Evolutionary conservation across 2,797 vertebrate species (phyloP).

Genomic region (Falco berigora): DNA sequence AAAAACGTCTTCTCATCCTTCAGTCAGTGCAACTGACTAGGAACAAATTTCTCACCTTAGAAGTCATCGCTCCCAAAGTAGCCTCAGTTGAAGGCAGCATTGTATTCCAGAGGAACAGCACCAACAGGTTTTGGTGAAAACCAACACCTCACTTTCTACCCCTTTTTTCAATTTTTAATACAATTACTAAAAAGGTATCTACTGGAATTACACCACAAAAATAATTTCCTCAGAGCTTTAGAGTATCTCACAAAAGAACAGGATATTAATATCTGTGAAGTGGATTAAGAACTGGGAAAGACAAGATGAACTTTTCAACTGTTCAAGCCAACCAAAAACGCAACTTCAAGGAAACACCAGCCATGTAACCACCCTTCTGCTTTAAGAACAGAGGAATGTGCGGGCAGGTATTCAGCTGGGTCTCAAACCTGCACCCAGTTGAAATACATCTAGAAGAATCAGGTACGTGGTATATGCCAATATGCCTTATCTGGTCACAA

Average conservation of each 20-base stretch:
- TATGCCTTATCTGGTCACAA: not conserved
- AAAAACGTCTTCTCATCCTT: not conserved
- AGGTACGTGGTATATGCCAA: rapidly evolving
- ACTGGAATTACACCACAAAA: not conserved
- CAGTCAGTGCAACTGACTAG: not conserved
- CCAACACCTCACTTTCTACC: not conserved
- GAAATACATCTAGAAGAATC: not conserved
- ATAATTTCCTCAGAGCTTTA: not conserved
- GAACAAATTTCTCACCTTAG: conserved; percentile 26
- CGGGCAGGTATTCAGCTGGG: rapidly evolving
- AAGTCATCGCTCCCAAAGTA: not conserved
- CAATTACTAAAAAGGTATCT: not conserved
- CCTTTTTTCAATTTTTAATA: not conserved
- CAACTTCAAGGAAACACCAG: not conserved
- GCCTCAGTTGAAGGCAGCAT: not conserved
- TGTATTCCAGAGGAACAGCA: not conserved
- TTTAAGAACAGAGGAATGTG: not conserved
- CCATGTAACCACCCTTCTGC: not conserved
- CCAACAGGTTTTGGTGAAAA: rapidly evolving
- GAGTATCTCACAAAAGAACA: not conserved
- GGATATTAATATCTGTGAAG: not conserved
- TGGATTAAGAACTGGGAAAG: not conserved
- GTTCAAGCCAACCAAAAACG: not conserved
- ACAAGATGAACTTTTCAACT: not conserved
- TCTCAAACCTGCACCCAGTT: not conserved